A percentile compares a stretch with the other conserved stretches of the same genome.
Evolutionary conservation across 2,113 vertebrate genomes (phyloP).

Genomic region (Grammomys dolichurus): DNA sequence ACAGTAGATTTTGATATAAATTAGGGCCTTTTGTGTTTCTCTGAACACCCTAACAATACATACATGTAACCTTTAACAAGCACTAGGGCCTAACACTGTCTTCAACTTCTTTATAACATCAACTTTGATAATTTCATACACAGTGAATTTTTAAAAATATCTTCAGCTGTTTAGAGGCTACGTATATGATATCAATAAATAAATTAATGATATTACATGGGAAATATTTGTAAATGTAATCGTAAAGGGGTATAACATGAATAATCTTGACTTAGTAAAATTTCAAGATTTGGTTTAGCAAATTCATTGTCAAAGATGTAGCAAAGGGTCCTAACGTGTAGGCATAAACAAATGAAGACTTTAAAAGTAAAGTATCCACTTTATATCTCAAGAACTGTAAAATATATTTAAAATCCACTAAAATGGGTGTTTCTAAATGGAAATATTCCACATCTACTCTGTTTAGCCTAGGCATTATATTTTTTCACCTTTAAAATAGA

Average conservation of each 20-base stretch:
- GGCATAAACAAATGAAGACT: not conserved
- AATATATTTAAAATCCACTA: not conserved
- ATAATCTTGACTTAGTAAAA: constrained; percentile 1
- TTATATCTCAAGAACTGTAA: not conserved
- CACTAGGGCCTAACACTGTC: not conserved
- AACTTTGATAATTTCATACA: not conserved
- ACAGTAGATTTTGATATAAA: not conserved
- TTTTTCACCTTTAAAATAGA: not conserved
- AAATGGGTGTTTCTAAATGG: not conserved
- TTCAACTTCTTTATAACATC: not conserved
- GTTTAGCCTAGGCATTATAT: not conserved
- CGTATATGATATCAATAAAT: not conserved
- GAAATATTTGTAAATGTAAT: not conserved
- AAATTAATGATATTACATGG: not conserved
- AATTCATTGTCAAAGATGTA: not conserved
- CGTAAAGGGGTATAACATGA: not conserved
- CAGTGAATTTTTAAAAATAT: not conserved
- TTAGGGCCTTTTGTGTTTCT: not conserved
- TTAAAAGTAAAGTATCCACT: not conserved
- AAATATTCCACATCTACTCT: not conserved
- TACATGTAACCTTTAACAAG: too few species aligned
- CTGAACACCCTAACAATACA: not conserved
- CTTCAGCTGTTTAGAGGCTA: not conserved
- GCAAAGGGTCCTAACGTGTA: not conserved
- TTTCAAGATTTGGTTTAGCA: not conserved